Evolutionary conservation across 2,888 invertebrate species (phyloP).

Genomic region (Protophormia terraenovae): DNA sequence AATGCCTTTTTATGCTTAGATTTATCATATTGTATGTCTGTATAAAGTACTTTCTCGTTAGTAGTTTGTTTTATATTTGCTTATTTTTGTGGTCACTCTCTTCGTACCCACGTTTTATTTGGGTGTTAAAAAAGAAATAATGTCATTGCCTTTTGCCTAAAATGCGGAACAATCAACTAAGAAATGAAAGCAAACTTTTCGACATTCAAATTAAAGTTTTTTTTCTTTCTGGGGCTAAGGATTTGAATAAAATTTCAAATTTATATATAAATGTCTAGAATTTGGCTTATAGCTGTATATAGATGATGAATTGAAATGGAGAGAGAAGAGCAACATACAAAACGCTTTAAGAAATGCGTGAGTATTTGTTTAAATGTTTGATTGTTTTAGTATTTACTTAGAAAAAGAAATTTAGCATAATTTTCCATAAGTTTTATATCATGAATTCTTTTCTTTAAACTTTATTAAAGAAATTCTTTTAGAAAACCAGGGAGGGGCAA

Average conservation of each 20-base stretch:
- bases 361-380: not conserved
- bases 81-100: conserved; percentile 55
- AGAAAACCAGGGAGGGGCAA: too few relatives aligned
- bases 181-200: conserved; percentile 31
- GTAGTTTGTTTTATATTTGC: not conserved
- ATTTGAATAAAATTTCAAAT: conserved; percentile 64
- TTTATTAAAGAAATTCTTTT: too few relatives aligned
- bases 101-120: not conserved
- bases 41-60: conserved; percentile 32
- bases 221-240: conserved; percentile 16
- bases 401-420: conserved; percentile 4
- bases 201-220: conserved; percentile 63
- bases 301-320: conserved; percentile 26
- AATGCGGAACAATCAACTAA: not conserved
- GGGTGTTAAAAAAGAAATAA: not conserved
- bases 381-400: not conserved
- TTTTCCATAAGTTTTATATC: conserved; percentile 5
- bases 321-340: not conserved
- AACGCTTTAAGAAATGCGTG: not conserved
- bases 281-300: conserved; percentile 62
- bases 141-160: not conserved
- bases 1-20: too few relatives aligned
- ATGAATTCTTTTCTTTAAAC: not conserved
- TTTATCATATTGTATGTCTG: too few relatives aligned
- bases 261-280: not conserved